phyloP scores from a whole-genome alignment of 1,140 invertebrate genomes.

The Zaprionus ghesquierei region DNA sequence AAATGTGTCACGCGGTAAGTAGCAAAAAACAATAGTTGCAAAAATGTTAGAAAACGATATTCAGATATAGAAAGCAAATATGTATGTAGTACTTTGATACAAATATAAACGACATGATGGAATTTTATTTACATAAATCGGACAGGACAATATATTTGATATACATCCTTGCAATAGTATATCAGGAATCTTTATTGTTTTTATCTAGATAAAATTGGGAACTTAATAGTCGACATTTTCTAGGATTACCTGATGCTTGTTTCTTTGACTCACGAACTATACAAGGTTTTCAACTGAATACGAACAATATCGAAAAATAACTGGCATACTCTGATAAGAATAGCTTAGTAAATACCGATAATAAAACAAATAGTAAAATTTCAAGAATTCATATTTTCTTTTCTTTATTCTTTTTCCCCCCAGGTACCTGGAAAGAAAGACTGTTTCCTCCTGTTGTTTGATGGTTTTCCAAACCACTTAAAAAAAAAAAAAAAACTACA shows the following conservation, averaged over 20 bases:
- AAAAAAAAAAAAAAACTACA: conserved; percentile 38
- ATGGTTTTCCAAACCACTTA: conserved; percentile 82
- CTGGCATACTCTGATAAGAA: not conserved
- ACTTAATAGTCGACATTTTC: not conserved
- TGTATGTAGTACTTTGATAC: no score
- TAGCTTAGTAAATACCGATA: not conserved
- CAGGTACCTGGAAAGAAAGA: conserved; percentile 83
- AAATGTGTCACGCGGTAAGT: conserved; percentile 82
- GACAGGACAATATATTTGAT: no score
- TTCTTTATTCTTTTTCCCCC: not conserved
- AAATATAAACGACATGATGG: no score
- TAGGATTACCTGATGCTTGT: no score
- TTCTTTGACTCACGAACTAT: not conserved
- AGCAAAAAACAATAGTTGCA: conserved; percentile 15
- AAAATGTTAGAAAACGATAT: not conserved
- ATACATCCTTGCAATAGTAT: no score
- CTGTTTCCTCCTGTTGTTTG: conserved; percentile 83
- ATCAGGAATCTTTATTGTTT: no score
- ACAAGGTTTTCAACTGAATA: no score
- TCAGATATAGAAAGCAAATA: no score
- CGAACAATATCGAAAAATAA: no score
- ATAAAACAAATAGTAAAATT: not conserved
- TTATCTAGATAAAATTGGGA: no score
- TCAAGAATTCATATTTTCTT: not conserved
- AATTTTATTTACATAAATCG: no score